Conservation (phyloP, 2,113 vertebrate genomes). For the Lichenostomus cassidix region DNA sequence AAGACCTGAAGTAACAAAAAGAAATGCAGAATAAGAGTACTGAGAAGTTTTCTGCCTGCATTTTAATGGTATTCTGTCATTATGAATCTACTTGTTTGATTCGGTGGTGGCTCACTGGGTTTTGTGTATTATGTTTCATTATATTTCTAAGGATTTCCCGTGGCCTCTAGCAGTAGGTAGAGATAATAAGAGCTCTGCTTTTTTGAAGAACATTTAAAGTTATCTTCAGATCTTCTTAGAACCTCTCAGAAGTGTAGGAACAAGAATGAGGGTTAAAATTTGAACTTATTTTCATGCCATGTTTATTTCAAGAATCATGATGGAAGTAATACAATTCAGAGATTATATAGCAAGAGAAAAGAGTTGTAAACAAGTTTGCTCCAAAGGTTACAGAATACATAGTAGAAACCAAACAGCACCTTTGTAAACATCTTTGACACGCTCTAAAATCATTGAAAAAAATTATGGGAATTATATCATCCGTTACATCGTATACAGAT, state of each 20-base stretch:
- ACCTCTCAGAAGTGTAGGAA: background rate
- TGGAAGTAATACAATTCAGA: background rate
- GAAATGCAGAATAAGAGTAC: background rate
- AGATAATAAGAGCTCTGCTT: background rate
- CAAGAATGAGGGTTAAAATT: background rate
- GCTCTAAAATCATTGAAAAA: background rate
- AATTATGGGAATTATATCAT: background rate
- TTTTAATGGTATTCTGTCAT: background rate
- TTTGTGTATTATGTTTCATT: constrained; percentile 32
- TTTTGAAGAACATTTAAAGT: background rate
- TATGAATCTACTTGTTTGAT: constrained; percentile 15
- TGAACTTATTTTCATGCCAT: background rate
- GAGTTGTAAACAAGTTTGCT: background rate
- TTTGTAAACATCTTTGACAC: background rate
- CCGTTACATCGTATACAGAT: background rate
- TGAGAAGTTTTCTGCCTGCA: background rate
- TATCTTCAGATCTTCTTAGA: background rate
- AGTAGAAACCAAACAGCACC: background rate
- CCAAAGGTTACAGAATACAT: background rate
- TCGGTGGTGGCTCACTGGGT: background rate
- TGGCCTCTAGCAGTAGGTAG: background rate
- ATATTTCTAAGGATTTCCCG: constrained; percentile 18
- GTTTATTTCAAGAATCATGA: background rate
- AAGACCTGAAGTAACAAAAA: constrained; percentile 28
- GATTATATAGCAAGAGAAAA: background rate